Conservation (phyloP, 2,797 vertebrate species). For the Rhyacichthys aspro region DNA sequence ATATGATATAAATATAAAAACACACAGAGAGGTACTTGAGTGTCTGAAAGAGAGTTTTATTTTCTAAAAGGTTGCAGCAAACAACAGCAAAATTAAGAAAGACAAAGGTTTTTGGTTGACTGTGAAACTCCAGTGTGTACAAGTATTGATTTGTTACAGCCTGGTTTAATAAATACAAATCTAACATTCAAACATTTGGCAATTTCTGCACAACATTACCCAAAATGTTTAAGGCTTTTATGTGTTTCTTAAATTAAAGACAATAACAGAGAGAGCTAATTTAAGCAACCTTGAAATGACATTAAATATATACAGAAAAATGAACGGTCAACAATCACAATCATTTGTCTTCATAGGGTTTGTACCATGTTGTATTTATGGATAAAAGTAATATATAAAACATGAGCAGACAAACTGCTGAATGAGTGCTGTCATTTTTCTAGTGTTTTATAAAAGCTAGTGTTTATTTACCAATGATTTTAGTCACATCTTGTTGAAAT, state of each 20-base stretch:
- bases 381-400: not conserved
- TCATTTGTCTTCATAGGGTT: slow-evolving; percentile 17
- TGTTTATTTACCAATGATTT: slow-evolving; percentile 1
- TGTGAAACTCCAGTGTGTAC: slow-evolving; percentile 54
- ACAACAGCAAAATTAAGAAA: slow-evolving; percentile 49
- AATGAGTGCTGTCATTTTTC: not conserved
- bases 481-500: not conserved
- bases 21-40: slow-evolving; percentile 5
- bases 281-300: slow-evolving; percentile 34
- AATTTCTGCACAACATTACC: slow-evolving; percentile 18
- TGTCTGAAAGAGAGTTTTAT: slow-evolving; percentile 48
- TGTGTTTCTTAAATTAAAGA: slow-evolving; percentile 34
- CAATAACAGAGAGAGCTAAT: slow-evolving; percentile 19
- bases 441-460: not conserved
- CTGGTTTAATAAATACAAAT: slow-evolving; percentile 42
- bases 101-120: slow-evolving; percentile 49
- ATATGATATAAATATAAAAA: no score
- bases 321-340: slow-evolving; percentile 18
- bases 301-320: slow-evolving; percentile 49
- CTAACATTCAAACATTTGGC: slow-evolving; percentile 22
- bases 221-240: slow-evolving; percentile 42
- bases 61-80: slow-evolving; percentile 46
- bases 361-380: slow-evolving; percentile 28
- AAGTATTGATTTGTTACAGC: slow-evolving; percentile 27
- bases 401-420: not conserved